These are phyloP conservation scores for Hippocampus zosterae DNA, from an alignment of 2,113 vertebrate species.

Conservation along the genomic window DNA sequence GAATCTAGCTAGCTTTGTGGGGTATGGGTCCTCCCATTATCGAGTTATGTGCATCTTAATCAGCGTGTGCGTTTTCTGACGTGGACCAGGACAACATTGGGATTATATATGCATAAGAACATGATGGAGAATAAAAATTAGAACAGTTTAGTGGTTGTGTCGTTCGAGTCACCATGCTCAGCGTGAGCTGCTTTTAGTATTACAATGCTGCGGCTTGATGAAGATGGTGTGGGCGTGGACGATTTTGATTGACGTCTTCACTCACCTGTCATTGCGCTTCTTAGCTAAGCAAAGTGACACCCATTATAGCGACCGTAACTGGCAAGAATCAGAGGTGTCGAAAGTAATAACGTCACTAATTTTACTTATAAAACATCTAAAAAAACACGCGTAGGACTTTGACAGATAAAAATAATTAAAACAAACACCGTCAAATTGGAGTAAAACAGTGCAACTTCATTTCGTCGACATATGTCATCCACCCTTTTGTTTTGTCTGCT, in stretches of 20 bases:
- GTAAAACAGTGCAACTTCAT: too few relatives aligned
- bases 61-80: too few relatives aligned
- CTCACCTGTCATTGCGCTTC: neutral
- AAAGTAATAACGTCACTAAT: too few relatives aligned
- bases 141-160: neutral
- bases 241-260: neutral
- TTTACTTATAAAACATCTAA: too few relatives aligned
- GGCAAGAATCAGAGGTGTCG: neutral
- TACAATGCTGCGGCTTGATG: neutral
- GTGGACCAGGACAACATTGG: neutral
- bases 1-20: neutral
- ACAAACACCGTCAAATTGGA: too few relatives aligned
- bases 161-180: neutral
- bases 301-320: neutral
- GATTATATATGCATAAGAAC: neutral
- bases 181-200: neutral
- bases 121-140: neutral
- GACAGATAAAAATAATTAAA: too few relatives aligned
- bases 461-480: too few relatives aligned
- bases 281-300: neutral
- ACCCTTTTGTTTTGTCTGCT: too few relatives aligned
- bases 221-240: conserved; percentile 4
- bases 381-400: too few relatives aligned
- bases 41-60: neutral
- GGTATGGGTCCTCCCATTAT: neutral